Conservation (phyloP, 2,888 invertebrate genomes). For the Agriopis aurantiaria region DNA sequence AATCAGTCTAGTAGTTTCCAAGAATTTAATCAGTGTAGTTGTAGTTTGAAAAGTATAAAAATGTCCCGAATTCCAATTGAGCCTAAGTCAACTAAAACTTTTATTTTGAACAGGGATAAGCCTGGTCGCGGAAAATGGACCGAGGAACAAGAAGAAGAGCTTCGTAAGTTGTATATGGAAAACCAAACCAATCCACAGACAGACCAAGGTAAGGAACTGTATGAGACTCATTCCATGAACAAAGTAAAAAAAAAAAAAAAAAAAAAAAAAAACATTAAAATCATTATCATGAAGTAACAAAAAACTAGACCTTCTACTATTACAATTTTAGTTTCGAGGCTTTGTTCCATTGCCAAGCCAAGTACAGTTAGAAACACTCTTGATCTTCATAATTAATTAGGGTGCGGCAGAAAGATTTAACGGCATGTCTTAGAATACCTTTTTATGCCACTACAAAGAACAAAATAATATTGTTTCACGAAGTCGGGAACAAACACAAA, state of each 20-base stretch:
- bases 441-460: no score
- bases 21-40: no score
- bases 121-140: constrained; percentile 89
- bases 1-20: no score
- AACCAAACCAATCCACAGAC: constrained; percentile 90
- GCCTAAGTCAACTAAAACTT: not conserved
- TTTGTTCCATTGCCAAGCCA: not conserved
- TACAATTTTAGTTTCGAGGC: constrained; percentile 9
- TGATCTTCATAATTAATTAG: not conserved
- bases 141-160: constrained; percentile 95
- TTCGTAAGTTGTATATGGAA: constrained; percentile 93
- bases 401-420: no score
- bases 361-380: constrained; percentile 6
- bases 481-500: no score
- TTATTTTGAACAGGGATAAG: constrained; percentile 64
- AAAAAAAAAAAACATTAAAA: no score
- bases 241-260: not conserved
- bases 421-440: no score
- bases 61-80: no score
- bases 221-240: not conserved
- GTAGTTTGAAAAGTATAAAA: no score
- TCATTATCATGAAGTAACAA: not conserved
- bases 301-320: constrained; percentile 3
- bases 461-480: no score
- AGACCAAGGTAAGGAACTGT: constrained; percentile 87